Evolutionary conservation across 2,888 invertebrate genomes (phyloP).

Genomic region (Clistopyga incitator): DNA sequence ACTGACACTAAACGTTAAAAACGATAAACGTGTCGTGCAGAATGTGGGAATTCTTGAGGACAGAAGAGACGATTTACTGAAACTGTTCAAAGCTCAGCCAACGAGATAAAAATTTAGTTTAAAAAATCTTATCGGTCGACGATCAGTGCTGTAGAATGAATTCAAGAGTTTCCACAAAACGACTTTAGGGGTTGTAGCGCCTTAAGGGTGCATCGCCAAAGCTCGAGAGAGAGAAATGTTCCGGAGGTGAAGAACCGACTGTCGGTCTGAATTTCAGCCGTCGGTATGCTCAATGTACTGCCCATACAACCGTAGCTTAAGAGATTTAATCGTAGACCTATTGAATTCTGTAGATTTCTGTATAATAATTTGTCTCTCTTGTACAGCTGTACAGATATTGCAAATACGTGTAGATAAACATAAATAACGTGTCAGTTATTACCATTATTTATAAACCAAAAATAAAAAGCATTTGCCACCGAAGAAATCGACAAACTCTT

Average conservation of each 20-base stretch:
- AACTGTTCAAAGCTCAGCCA: conserved; percentile 61
- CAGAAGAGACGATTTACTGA: conserved; percentile 54
- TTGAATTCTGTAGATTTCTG: conserved; percentile 31
- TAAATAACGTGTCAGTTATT: background rate
- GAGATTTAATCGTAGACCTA: background rate
- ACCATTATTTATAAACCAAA: conserved; percentile 5
- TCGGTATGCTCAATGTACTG: conserved; percentile 26
- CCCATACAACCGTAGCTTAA: conserved; percentile 1
- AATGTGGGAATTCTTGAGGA: conserved; percentile 26
- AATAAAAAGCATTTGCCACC: conserved; percentile 7
- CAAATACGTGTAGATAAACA: conserved; percentile 22
- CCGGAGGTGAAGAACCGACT: background rate
- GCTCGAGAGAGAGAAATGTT: background rate
- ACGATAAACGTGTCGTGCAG: conserved; percentile 43
- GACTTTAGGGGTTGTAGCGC: conserved; percentile 2
- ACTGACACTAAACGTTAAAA: conserved; percentile 60
- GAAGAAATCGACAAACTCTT: background rate
- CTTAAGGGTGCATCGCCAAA: background rate
- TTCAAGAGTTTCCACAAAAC: background rate
- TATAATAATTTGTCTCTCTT: conserved; percentile 15
- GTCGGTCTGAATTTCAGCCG: conserved; percentile 14
- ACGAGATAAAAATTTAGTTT: conserved; percentile 38
- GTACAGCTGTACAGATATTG: conserved; percentile 37
- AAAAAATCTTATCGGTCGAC: conserved; percentile 12
- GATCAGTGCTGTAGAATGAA: background rate